Evolutionary conservation across 2,113 vertebrate genomes (phyloP), one percentile per base, ranked within the genome.

Genomic region (Triplophysa siluroides): DNA sequence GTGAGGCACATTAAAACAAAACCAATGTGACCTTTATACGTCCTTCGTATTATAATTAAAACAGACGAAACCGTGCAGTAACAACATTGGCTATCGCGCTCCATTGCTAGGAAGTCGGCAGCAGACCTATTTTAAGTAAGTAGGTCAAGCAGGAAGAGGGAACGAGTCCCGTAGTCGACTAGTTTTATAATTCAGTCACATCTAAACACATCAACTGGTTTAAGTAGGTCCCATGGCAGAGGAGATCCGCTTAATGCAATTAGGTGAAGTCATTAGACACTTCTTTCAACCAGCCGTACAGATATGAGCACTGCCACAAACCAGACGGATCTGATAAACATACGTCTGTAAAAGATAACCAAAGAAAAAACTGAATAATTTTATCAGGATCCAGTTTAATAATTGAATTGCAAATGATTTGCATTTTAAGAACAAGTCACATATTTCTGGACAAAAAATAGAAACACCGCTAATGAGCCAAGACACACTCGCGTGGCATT

Each of bases 111-210:
- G 58, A 85, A 86, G 78, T 82, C 83, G 85, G 78, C 86, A 78
- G 73, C 41, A 73, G 56, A 80, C 83, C 82, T 86, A 86, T 87
- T 87, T 88, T 86, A 85, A 85, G 87, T 78, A 88, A 87, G 83
- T 87, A 86, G 85, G 86, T 85, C 86, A 86, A 86, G 82, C 78
- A 50, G 58, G 83, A 82, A 78, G 75, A 73, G 80, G 43, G 78
- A 80, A 78, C 52, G 66, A 86, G 81, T 87, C 65, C 80, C 65
- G 47, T 71, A 78, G 74, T 73, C 54, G 60, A 86, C 83, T 84
- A 71, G 84, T 84, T 78, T 74, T 79, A 65, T 83, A 82, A 85
- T 80, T 80, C 83, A 85, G 72, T 84, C 69, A 83, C 70, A 82
- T 81, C 70, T 80, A 84, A 84, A 85, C 72, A 78, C 81, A 82